phyloP scores from a whole-genome alignment of 2,797 vertebrate species.

The Carcharodon carcharias region DNA sequence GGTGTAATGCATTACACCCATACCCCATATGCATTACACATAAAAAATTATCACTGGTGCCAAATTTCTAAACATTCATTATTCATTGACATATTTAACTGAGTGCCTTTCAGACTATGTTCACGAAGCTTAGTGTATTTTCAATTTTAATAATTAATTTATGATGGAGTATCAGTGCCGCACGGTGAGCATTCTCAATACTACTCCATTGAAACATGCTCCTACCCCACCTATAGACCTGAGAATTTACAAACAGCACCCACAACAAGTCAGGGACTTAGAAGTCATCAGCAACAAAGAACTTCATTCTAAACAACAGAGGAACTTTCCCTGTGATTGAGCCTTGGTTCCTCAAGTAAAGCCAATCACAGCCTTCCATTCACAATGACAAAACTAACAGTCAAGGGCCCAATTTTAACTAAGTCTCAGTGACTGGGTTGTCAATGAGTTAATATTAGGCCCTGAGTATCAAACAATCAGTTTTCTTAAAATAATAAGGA shows the following conservation, averaged over 20 bases:
- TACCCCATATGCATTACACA: not conserved
- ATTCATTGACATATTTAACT: not conserved
- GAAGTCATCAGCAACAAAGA: not conserved
- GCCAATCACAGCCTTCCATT: not conserved
- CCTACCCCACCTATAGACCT: not conserved
- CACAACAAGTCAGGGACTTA: not conserved
- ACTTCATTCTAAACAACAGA: not conserved
- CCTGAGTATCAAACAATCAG: no score
- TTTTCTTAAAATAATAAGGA: no score
- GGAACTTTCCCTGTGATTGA: not conserved
- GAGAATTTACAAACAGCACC: not conserved
- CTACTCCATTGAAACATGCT: not conserved
- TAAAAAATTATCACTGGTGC: not conserved
- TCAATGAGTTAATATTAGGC: no score
- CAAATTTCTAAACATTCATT: not conserved
- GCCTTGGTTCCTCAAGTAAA: not conserved
- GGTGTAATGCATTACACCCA: not conserved
- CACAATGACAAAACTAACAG: not conserved
- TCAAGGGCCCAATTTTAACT: not conserved
- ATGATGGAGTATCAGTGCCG: not conserved
- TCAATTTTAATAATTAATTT: slow-evolving; percentile 13
- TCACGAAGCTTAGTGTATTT: not conserved
- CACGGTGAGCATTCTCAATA: not conserved
- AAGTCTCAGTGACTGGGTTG: no score
- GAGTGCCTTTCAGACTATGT: not conserved